Evolutionary conservation across 2,113 vertebrate species (phyloP).

Genomic region (Grallaria varia): DNA sequence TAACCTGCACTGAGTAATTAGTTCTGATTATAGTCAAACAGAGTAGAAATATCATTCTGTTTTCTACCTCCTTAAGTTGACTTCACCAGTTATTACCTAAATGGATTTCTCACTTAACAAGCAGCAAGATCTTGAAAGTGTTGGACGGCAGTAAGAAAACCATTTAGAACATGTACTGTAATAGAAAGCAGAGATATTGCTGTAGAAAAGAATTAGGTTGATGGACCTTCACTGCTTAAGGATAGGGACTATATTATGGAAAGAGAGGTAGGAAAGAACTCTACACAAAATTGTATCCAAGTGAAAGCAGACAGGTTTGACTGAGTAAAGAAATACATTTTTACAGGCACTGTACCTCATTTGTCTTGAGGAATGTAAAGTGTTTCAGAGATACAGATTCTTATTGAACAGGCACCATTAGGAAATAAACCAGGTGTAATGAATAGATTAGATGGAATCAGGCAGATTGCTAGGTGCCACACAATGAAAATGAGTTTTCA

Average conservation of each 20-base stretch:
- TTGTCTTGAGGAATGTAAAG: neutral
- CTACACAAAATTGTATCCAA: neutral
- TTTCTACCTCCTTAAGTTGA: neutral
- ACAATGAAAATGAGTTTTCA: constrained; percentile 13
- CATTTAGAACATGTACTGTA: neutral
- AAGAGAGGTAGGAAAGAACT: neutral
- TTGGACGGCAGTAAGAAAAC: neutral
- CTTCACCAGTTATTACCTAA: neutral
- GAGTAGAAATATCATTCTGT: neutral
- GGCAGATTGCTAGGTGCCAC: neutral
- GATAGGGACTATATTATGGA: neutral
- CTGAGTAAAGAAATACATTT: neutral
- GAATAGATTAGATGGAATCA: neutral
- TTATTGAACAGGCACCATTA: neutral
- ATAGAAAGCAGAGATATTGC: neutral
- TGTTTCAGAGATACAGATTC: neutral
- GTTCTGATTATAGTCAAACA: neutral
- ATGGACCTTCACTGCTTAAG: neutral
- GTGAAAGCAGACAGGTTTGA: neutral
- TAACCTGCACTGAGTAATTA: neutral
- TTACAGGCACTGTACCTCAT: neutral
- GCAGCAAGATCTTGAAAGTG: neutral
- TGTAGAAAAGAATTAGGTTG: neutral
- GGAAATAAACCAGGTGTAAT: neutral
- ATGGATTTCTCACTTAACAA: neutral